A percentile compares a stretch with the other conserved stretches of the same genome.
Evolutionary conservation across 1,140 invertebrate species (phyloP).

Genomic region (Brachystomella parvula): DNA sequence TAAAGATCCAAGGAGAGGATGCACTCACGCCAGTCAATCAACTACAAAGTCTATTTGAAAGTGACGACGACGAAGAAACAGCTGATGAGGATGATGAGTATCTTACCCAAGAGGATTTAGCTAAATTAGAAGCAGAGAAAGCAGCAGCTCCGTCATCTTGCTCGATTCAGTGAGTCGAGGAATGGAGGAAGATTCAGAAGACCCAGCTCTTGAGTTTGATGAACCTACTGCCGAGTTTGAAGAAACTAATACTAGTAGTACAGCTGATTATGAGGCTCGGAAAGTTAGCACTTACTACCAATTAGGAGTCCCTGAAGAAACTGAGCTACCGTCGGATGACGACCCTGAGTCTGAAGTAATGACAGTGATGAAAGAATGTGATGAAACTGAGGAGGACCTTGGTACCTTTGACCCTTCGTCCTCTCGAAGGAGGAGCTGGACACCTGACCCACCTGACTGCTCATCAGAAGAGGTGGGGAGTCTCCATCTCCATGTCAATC

Average conservation of each 20-base stretch:
- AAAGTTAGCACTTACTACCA: conserved; percentile 37
- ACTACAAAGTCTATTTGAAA: conserved; percentile 1
- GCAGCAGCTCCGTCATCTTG: not conserved
- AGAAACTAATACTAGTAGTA: not conserved
- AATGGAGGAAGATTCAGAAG: not conserved
- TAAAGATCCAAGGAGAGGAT: conserved; percentile 36
- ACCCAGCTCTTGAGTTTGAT: not conserved
- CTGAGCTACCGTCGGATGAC: conserved; percentile 21
- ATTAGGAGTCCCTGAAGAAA: conserved; percentile 32
- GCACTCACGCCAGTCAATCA: conserved; percentile 30
- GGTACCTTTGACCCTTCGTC: conserved; percentile 31
- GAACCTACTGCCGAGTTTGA: not conserved
- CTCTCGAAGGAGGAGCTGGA: conserved; percentile 4
- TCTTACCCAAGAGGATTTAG: not conserved
- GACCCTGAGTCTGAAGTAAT: conserved; percentile 13
- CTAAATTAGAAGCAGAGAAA: not conserved
- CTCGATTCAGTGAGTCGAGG: not conserved
- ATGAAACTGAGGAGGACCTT: conserved; percentile 35
- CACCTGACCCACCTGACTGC: not conserved
- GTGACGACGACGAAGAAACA: conserved; percentile 14
- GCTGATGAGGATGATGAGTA: conserved; percentile 27
- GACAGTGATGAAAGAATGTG: conserved; percentile 23
- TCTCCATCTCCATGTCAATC: conserved; percentile 27
- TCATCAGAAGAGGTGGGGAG: not conserved
- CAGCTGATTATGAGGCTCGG: conserved; percentile 25